Base-by-base conservation (phyloP, 1,140 invertebrate genomes). In the Mizuhopecten yessoensis region DNA sequence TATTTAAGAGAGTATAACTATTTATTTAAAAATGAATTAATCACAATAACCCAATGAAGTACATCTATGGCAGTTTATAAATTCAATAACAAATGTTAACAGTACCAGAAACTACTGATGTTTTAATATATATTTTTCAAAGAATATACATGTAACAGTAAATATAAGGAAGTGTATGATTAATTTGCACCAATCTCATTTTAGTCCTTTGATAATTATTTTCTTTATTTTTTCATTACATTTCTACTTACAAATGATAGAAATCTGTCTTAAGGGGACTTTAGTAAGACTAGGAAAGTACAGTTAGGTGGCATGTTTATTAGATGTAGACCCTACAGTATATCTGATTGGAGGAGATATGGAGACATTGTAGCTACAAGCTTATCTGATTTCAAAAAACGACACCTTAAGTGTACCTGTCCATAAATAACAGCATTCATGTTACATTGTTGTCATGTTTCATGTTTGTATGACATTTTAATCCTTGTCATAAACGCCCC, bases 261-360 rank as follows among this genome's bases (percentile, higher is more conserved):
- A 39, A 7, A 39, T 13, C 36, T 39, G 36, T n/a, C n/a, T n/a
- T n/a, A n/a, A n/a, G n/a, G n/a, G 13, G 45, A 49, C 45, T 49
- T 49, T 23, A 75, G n/a, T n/a, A 75, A 75, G 57, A 29, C 57
- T 75, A 75, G 23, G 9, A 45, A 45, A 45, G 57, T 75, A 75
- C 57, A 29, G 23, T 75, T 75, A 75, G 57, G 11, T 75, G 57
- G n/a, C 57, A 75, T 5, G n/a, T 75, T 75, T n/a, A 75, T 75
- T n/a, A n/a, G n/a, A n/a, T 75, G 57, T 75, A 75, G 23, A 29
- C 7, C n/a, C 29, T 29, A 75, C 23, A 75, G 57, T n/a, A 29
- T 75, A 75, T 75, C 57, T 75, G 57, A 75, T 75, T 75, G 57
- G 57, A 29, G 57, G 57, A 75, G 57, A 75, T n/a, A 75, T 9